Base-by-base conservation (phyloP, 2,888 invertebrate genomes). In the Scaeva pyrastri region DNA sequence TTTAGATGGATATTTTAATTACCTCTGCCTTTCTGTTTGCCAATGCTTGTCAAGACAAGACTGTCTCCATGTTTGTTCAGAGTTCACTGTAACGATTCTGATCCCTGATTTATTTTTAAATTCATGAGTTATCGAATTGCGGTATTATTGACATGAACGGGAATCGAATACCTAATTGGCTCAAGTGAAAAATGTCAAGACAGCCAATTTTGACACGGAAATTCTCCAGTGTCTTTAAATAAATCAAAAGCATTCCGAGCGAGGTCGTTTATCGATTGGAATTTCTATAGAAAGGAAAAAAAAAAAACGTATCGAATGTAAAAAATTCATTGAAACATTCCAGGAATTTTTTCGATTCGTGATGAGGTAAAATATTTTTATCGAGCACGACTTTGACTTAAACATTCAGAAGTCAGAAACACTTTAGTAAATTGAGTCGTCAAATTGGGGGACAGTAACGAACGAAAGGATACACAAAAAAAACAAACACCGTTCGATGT, bases 391-490 rank as follows among this genome's bases (percentile, higher is more conserved):
- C 41, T 74, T 43, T 36, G 45, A 64, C 41, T 74, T 43, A 23
- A 58, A 60, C 76, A 50, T 52, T 36, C 39, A 43, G 50, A 60
- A 60, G 58, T 75, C 70, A 64, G 62, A 76, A 55, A 56, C 62
- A 81, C 77, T 82, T 82, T 76, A 48, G 43, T 39, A 66, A 77
- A 76, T 76, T 81, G 39, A 82, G 56, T 64, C 56, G 64, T 50
- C 81, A 71, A 82, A 60, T 23, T 11, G 21, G 36, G 36, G 31
- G 68, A 68, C 68, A 76, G 68, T 76, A 75, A 45, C 50, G 26
- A 71, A 74, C 56, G 72, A 73, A 62, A 11, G 23, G 26, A 55
- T n/a, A 43, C 64, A 77, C 31, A 41, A 50, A 45, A 45, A n/a
- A 64, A 31, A 56, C 36, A 12, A 21, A 26, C 19, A 41, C n/a